Evolutionary conservation across 30 jellyfish, hydroid and myxozoan species (phyloP), one percentile per base, ranked within the genome.

Genomic region (Clytia hemisphaerica): DNA sequence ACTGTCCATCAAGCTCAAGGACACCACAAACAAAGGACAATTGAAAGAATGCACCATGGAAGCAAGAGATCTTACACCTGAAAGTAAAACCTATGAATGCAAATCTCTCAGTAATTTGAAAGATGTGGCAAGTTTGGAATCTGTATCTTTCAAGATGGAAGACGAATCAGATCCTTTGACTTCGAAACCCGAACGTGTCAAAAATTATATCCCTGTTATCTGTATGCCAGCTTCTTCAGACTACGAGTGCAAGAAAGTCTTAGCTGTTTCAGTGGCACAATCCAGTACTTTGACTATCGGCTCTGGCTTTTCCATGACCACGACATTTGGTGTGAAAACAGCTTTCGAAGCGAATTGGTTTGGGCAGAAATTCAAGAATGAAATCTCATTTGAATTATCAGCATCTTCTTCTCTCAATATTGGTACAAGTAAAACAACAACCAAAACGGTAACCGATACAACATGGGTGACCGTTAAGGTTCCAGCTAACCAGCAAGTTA

Each of bases 121-220:
- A 4, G 30, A 54, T n/a, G 30, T 54, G 47, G 22, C 30, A 21
- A 42, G 14, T 19, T 42, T 54, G 35, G 30, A 54, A 16, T 37
- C 67, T 24, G 26, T 54, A 9, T 54, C 67, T 2, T 54, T 54
- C 67, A 54, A 54, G 5, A n/a, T 54, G 2, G 67, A 54, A 28
- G 67, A 54, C 67, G 30, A 54, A 42, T 24, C 67, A 25, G 36
- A 18, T 19, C 67, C 30, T 42, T 24, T 24, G 42, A 21, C 30
- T 54, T 37, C 67, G 21, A 22, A 25, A 19, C 67, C 67, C 1
- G 30, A 18, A n/a, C 67, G 42, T 2, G 30, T 54, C n/a, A 22
- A 37, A 54, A 42, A 42, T 15, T 54, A 24, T 42, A 37, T 37
- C 35, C 67, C 67, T 16, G 67, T 54, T 42, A 54, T 28, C 26